phyloP scores from a whole-genome alignment of 2,888 invertebrate species.

The Diplazon laetatorius region DNA sequence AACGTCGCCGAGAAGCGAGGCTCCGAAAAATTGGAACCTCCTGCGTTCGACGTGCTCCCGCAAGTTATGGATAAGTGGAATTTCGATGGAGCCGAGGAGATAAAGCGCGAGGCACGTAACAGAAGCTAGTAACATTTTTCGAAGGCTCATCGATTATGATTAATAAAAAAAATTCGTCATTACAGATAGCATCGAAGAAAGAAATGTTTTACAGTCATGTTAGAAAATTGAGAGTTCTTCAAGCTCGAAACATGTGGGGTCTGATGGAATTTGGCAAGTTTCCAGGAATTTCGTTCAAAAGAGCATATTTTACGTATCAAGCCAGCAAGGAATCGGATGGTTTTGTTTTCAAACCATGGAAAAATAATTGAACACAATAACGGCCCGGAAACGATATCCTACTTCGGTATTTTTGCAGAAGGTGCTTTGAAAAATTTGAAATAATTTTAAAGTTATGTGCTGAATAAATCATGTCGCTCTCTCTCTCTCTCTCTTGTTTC shows the following conservation, averaged over 20 bases:
- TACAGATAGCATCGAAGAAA: constrained; percentile 71
- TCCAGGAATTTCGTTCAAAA: constrained; percentile 74
- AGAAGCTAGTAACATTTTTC: not conserved
- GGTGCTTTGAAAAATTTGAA: no score
- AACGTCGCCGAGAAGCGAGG: constrained; percentile 30
- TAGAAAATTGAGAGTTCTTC: constrained; percentile 71
- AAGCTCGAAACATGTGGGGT: constrained; percentile 73
- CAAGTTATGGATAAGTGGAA: constrained; percentile 64
- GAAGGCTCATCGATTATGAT: not conserved
- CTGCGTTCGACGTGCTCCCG: constrained; percentile 62
- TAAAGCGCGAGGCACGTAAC: constrained; percentile 69
- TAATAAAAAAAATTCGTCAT: no score
- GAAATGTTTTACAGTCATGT: constrained; percentile 70
- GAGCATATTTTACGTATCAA: constrained; percentile 77
- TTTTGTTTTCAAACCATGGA: constrained; percentile 72
- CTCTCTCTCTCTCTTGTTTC: no score
- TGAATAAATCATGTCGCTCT: no score
- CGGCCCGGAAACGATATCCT: not conserved
- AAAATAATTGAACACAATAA: constrained; percentile 17
- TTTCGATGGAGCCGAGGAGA: constrained; percentile 68
- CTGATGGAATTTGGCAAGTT: constrained; percentile 76
- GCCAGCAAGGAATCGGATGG: constrained; percentile 74
- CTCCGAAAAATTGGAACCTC: constrained; percentile 53
- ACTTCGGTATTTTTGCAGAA: no score
- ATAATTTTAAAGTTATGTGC: no score